A percentile compares a stretch with the other conserved stretches of the same genome.
Conservation (phyloP, 2,797 vertebrate genomes). For the Kryptopterus vitreolus region DNA sequence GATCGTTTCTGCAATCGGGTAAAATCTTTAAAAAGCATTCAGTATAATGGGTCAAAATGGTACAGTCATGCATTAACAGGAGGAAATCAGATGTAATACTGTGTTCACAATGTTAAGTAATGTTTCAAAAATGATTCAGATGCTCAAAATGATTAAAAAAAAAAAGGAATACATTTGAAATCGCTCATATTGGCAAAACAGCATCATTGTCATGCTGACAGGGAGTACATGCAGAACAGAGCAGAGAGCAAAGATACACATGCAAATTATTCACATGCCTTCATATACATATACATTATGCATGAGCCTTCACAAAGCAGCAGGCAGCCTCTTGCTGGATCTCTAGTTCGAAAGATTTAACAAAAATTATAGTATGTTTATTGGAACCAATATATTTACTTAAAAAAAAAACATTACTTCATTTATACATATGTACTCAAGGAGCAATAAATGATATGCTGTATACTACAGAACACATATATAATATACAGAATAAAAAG, state of each 20-base stretch:
- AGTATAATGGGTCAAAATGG: constrained; percentile 11
- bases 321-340: background rate
- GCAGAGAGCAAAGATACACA: constrained; percentile 41
- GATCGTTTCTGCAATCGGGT: background rate
- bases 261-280: constrained; percentile 55
- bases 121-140: background rate
- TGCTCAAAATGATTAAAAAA: background rate
- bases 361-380: background rate
- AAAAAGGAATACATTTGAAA: constrained; percentile 6
- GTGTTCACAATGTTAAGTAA: background rate
- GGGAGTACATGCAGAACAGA: constrained; percentile 49
- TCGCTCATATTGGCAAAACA: constrained; percentile 18
- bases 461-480: background rate
- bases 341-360: background rate
- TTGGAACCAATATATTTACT: background rate
- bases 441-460: background rate
- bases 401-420: background rate
- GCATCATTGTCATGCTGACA: constrained; percentile 45
- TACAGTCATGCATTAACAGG: constrained; percentile 27
- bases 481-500: background rate
- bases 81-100: background rate
- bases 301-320: constrained; percentile 34
- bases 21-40: background rate
- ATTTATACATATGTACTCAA: background rate
- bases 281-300: constrained; percentile 35